phyloP scores from a whole-genome alignment of 2,888 invertebrate genomes.

The Halictus quadricinctus region DNA sequence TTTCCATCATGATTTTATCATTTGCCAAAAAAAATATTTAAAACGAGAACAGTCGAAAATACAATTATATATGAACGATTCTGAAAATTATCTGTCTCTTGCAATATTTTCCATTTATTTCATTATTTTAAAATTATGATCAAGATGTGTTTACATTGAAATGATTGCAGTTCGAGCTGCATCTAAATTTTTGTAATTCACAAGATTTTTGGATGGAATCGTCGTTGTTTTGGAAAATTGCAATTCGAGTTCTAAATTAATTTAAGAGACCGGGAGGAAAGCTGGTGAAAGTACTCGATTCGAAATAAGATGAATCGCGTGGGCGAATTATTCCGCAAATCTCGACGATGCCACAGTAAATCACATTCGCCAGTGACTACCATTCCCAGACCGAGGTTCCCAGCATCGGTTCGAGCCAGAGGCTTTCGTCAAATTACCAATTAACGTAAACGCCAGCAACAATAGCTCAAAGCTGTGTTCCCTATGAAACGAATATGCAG shows the following conservation, averaged over 20 bases:
- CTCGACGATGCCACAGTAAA: constrained; percentile 47
- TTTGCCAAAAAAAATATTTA: neutral
- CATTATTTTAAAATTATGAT: neutral
- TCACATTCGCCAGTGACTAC: constrained; percentile 55
- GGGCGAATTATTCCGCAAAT: constrained; percentile 32
- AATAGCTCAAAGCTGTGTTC: constrained; percentile 77
- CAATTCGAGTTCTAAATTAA: neutral
- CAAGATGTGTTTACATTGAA: neutral
- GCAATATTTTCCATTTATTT: too few species aligned
- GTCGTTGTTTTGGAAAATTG: neutral
- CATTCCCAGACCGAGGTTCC: constrained; percentile 45
- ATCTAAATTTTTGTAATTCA: neutral
- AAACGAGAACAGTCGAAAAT: neutral
- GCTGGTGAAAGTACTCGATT: neutral
- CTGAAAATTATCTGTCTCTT: neutral
- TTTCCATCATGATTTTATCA: neutral
- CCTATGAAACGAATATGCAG: constrained; percentile 59
- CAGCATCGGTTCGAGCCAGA: constrained; percentile 62
- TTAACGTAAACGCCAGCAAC: constrained; percentile 76
- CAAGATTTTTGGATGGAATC: neutral
- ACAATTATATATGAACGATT: neutral
- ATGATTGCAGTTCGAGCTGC: neutral
- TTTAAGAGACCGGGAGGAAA: neutral
- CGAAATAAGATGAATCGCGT: neutral
- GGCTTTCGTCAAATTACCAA: constrained; percentile 75